Base-by-base conservation (phyloP, 2,888 invertebrate genomes). In the Meiosimyza decipiens region DNA sequence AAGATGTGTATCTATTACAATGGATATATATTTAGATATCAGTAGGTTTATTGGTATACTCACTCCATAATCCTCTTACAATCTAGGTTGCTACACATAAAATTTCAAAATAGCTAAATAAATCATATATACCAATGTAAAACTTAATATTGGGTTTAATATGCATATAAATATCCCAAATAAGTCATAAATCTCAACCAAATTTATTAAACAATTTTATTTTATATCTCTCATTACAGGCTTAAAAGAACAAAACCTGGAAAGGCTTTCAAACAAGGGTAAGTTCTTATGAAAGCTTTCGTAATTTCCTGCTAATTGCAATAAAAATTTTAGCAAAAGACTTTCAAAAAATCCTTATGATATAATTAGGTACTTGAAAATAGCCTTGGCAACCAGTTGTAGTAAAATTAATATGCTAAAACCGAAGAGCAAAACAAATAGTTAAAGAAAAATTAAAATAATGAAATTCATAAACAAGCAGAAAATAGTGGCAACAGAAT, bases 241-340 rank as follows among this genome's bases (percentile, higher is more conserved):
- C 71, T 79, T 84, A 40, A 84, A 84, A 75, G 83, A 84, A 81
- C 83, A 83, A 69, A 84, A 80, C 77, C 76, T 84, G 83, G 84
- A 84, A 73, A 81, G 84, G 77, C 84, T 82, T 71, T 80, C 80
- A 6, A 80, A 55, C 55, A 82, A 83, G 81, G 81, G 82, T 84
- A 75, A 72, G 74, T 73, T 9, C n/a, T 40, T 73, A 77, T 76
- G 65, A 74, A 76, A 81, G 81, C 80, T 80, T 75, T 78, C 81
- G 82, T 78, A 79, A 73, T 75, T 76, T 69, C 68, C 69, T 60
- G 55, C 76, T 69, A 75, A 72, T 75, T 74, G 71, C 75, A 77
- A 11, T 22, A 49, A 55, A 67, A 67, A 49, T 47, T 55, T 5
- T 47, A 57, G 47, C 57, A 55, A 67, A 57, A 67, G 7, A 22